Evolutionary conservation across 1,140 invertebrate genomes (phyloP).

Genomic region (Drosophila guanche): DNA sequence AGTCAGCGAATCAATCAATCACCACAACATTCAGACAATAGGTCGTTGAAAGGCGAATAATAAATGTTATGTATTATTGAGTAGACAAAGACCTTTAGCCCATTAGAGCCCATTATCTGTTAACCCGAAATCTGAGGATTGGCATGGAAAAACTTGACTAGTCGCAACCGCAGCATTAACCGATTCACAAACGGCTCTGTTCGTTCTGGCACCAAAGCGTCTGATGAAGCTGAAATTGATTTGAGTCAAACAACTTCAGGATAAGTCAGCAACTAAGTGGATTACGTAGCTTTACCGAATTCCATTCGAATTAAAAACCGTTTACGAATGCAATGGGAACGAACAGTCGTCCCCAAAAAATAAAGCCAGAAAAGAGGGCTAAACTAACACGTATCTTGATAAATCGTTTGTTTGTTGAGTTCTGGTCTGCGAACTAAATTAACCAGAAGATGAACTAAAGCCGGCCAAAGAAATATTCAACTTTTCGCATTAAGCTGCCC

Average conservation of each 20-base stretch:
- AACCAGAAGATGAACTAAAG: constrained; percentile 51
- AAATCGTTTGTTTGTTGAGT: constrained; percentile 17
- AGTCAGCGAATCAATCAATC: constrained; percentile 30
- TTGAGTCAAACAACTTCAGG: constrained; percentile 28
- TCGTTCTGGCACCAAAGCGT: too few species aligned
- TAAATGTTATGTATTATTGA: constrained; percentile 25
- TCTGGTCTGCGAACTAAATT: constrained; percentile 54
- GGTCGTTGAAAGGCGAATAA: constrained; percentile 15
- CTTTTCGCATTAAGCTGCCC: constrained; percentile 33
- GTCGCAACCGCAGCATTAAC: neutral
- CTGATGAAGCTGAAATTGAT: constrained; percentile 20
- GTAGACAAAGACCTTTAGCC: constrained; percentile 23
- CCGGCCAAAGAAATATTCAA: constrained; percentile 16
- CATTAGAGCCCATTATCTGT: constrained; percentile 12
- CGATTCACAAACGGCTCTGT: too few species aligned
- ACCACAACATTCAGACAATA: constrained; percentile 5
- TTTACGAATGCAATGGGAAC: constrained; percentile 27
- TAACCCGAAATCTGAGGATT: constrained; percentile 1
- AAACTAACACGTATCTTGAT: constrained; percentile 49
- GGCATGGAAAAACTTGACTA: constrained; percentile 36
- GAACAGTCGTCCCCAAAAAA: neutral
- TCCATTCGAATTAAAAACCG: constrained; percentile 57
- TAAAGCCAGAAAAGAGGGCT: constrained; percentile 16
- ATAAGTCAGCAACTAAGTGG: constrained; percentile 39
- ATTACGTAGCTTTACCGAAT: constrained; percentile 46